phyloP scores from a whole-genome alignment of 2,113 vertebrate species.

The Gadus chalcogrammus region DNA sequence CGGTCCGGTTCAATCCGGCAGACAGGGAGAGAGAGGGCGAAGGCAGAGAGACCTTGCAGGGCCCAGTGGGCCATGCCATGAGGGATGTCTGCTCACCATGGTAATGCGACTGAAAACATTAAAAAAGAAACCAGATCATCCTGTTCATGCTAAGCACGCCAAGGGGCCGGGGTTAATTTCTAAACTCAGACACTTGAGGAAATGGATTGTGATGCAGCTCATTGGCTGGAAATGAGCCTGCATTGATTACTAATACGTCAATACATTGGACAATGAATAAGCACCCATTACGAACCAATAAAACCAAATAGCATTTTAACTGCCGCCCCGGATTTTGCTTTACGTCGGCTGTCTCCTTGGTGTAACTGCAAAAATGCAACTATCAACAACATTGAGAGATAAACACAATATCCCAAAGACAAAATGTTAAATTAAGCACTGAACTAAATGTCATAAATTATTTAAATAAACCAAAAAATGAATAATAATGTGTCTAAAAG shows the following conservation, averaged over 20 bases:
- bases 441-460: too few species aligned
- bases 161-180: constrained; percentile 23
- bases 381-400: neutral
- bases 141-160: neutral
- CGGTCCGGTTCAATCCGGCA: neutral
- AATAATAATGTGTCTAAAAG: too few species aligned
- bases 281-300: constrained; percentile 53
- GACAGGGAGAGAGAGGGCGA: too few species aligned
- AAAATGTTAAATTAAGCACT: neutral
- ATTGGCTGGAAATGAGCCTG: constrained; percentile 36
- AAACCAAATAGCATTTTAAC: constrained; percentile 57
- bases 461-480: too few species aligned
- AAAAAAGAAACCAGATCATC: constrained; percentile 26
- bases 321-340: constrained; percentile 18
- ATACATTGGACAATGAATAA: constrained; percentile 54
- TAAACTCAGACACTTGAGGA: constrained; percentile 29
- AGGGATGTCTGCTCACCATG: constrained; percentile 19
- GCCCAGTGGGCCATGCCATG: constrained; percentile 6
- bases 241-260: constrained; percentile 57
- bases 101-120: constrained; percentile 22
- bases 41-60: too few species aligned
- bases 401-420: neutral
- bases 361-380: constrained; percentile 16
- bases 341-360: neutral
- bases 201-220: constrained; percentile 56